phyloP scores from a whole-genome alignment of 2,797 vertebrate genomes.

The Hyperoplus immaculatus region DNA sequence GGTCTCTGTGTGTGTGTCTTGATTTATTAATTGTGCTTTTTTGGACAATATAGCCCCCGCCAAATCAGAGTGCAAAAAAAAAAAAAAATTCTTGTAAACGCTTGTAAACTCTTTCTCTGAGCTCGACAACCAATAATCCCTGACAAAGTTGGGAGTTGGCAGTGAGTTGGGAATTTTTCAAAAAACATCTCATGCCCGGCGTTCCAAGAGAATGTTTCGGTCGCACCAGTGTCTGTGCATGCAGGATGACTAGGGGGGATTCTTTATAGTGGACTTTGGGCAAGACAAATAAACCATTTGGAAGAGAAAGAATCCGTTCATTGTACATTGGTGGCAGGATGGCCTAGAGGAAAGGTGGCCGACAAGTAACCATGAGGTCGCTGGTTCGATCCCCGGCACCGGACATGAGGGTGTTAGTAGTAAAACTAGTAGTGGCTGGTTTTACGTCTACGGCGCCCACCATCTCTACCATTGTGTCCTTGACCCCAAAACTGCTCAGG shows the following conservation, averaged over 20 bases:
- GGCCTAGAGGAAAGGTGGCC: too few relatives aligned
- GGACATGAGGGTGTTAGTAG: too few relatives aligned
- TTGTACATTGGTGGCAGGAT: too few relatives aligned
- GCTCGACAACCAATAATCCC: slow-evolving; percentile 61
- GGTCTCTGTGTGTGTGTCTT: slow-evolving; percentile 2
- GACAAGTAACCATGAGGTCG: too few relatives aligned
- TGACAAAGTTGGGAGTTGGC: slow-evolving; percentile 69
- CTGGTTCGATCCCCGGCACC: too few relatives aligned
- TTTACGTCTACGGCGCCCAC: too few relatives aligned
- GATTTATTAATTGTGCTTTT: slow-evolving; percentile 63
- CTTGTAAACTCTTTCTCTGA: slow-evolving; percentile 76
- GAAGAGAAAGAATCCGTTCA: not conserved
- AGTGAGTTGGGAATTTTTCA: slow-evolving; percentile 66
- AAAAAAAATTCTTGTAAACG: slow-evolving; percentile 24
- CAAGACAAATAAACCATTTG: slow-evolving; percentile 20
- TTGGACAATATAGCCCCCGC: slow-evolving; percentile 47
- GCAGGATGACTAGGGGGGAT: slow-evolving; percentile 15
- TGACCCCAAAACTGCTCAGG: too few relatives aligned
- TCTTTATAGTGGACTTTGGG: slow-evolving; percentile 6
- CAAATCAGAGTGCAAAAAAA: slow-evolving; percentile 74
- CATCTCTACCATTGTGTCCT: too few relatives aligned
- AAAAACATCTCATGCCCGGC: slow-evolving; percentile 46
- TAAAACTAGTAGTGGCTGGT: too few relatives aligned
- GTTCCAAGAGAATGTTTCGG: slow-evolving; percentile 25
- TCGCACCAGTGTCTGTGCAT: slow-evolving; percentile 24